Evolutionary conservation across 2,888 invertebrate species (phyloP), one percentile per base, ranked within the genome.

Genomic region (Lutraria lutraria): DNA sequence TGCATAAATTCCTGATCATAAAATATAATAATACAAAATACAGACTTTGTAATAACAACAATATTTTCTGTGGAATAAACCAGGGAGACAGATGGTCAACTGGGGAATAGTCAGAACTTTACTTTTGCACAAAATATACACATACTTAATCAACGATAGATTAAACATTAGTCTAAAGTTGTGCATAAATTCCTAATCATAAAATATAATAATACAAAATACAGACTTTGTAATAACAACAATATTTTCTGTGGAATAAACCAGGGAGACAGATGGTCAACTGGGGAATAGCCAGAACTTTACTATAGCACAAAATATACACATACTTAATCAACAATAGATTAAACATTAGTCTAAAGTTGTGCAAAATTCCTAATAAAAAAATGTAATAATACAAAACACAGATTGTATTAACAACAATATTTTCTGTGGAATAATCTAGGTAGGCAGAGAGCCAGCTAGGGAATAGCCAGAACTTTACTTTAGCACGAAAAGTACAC

Each of bases 1-100:
- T 43, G 43, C 43, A 53, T 21, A n/a, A 43, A 2, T 43, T 43
- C 43, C 31, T 31, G 13, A 1, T 8, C 43, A 43, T 43, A 43
- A 8, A 43, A 43, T 34, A 19, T 29, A 29, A n/a, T 25, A 21
- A n/a, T 52, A 52, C 13, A 81, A 6, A 53, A 53, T n/a, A 52
- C 16, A 21, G 21, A 16, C n/a, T 81, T n/a, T 81, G 43, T 19
- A 2, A 2, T 21, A 53, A 16, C 10, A n/a, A 21, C 29, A 15
- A 81, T 56, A 12, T 56, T 31, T 81, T 15, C 81, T 81, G 54
- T 81, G 54, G 81, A 54, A 54, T 81, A 81, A 81, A 25, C 54
- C 54, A 81, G 25, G 12, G 0, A 25, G n/a, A 68, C 56, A 81
- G 56, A 6, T 0, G 29, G 56, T 29, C 81, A 52, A 52, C 43